These are phyloP conservation scores for Gadus chalcogrammus DNA, from an alignment of 2,113 vertebrate genomes.

Conservation along the genomic window DNA sequence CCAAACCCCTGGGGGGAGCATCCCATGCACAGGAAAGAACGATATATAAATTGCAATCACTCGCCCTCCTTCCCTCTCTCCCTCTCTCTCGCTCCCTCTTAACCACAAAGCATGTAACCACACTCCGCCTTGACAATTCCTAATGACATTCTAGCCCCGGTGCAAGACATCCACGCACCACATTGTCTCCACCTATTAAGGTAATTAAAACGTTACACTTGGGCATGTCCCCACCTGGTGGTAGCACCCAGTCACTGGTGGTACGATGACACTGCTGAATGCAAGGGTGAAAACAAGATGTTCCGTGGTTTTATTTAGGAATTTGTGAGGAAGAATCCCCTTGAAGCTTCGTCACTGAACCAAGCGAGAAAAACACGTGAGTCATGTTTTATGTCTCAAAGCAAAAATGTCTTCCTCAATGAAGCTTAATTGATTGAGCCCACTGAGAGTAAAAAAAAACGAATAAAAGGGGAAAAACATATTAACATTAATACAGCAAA, in stretches of 20 bases:
- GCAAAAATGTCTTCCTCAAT: no score
- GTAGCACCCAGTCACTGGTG: slow-evolving; percentile 56
- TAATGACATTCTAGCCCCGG: slow-evolving; percentile 1
- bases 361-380: no score
- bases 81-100: neutral
- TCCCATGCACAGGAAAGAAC: slow-evolving; percentile 34
- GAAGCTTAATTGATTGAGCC: no score
- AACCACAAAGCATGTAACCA: neutral
- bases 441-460: no score
- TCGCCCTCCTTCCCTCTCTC: no score
- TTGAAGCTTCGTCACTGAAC: no score
- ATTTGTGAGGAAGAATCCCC: no score
- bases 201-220: slow-evolving; percentile 71
- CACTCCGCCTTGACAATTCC: neutral
- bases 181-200: slow-evolving; percentile 45
- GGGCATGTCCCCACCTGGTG: slow-evolving; percentile 77
- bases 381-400: no score
- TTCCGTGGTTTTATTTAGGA: neutral
- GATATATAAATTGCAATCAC: neutral
- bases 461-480: no score
- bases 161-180: neutral
- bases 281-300: neutral
- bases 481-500: no score
- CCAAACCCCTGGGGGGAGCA: slow-evolving; percentile 2
- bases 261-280: neutral